Evolutionary conservation across 2,888 invertebrate species (phyloP), one percentile per base, ranked within the genome.

Genomic region (Caenorhabditis virilis): DNA sequence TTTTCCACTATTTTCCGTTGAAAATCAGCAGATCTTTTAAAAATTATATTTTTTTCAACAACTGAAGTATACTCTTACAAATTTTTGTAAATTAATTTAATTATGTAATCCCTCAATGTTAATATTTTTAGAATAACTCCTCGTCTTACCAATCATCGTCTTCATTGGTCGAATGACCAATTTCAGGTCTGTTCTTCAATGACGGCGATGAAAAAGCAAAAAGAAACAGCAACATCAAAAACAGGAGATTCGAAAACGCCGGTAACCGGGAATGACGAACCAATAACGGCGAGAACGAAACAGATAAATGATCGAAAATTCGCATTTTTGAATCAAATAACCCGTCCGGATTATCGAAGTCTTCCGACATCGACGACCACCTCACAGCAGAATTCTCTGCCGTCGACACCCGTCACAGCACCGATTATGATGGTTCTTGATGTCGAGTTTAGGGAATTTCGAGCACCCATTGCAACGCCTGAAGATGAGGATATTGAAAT

Each of bases 311-410:
- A 64, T 45, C 39, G 59, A 47, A 64, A 64, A 18, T 64, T 64
- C 15, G 59, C 59, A 30, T 64, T 64, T 64, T 22, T 64, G 26
- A 59, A 46, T 43, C 51, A 58, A 54, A 51, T 69, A 43, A 69
- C 65, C n/a, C 52, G 51, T 11, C 59, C 63, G 2, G 69, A 69
- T 47, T 69, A 66, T 45, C 62, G 59, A 23, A 55, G 62, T 23
- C 51, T 64, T 2, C 54, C 64, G 13, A 47, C 47, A 6, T 57
- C 63, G 2, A 42, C 23, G 4, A 5, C 4, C 20, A 39, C n/a
- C 4, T 39, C 39, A 20, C 18, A n/a, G 20, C n/a, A 15, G 7
- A 22, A 22, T 20, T 53, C 63, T 2, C 49, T 53, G 35, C 63
- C 63, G 18, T 53, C 57, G 0, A 53, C 63, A 15, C 56, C 63